Evolutionary conservation across 2,113 vertebrate genomes (phyloP).

Genomic region (Rhizomys pruinosus): DNA sequence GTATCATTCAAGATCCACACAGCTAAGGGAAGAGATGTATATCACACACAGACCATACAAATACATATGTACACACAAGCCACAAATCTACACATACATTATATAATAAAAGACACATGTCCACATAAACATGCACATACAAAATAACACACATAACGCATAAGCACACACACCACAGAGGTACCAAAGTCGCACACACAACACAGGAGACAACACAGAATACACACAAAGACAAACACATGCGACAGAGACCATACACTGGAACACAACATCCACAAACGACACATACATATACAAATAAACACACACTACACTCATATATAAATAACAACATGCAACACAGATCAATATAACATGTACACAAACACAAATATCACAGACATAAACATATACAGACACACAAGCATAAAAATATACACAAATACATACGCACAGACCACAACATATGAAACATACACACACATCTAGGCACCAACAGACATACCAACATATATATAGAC

Average conservation of each 20-base stretch:
- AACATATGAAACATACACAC: too few species aligned
- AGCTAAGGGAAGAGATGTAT: fast-evolving
- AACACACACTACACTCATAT: neutral
- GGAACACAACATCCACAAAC: neutral
- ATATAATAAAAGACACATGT: too few species aligned
- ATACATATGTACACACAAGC: neutral
- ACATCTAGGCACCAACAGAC: neutral
- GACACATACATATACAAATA: neutral
- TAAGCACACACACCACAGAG: neutral
- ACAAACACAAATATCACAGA: too few species aligned
- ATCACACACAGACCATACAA: neutral
- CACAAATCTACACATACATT: neutral
- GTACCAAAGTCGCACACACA: neutral
- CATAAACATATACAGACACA: too few species aligned
- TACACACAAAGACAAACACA: neutral
- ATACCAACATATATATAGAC: neutral
- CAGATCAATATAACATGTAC: too few species aligned
- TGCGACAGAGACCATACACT: neutral
- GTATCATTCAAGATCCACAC: neutral
- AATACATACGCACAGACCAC: too few species aligned
- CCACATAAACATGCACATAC: neutral
- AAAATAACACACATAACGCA: neutral
- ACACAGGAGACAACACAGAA: neutral
- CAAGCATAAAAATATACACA: too few species aligned
- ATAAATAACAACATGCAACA: too few species aligned